These are phyloP conservation scores for Eueides isabella DNA, from an alignment of 1,140 invertebrate species.

Conservation along the genomic window DNA sequence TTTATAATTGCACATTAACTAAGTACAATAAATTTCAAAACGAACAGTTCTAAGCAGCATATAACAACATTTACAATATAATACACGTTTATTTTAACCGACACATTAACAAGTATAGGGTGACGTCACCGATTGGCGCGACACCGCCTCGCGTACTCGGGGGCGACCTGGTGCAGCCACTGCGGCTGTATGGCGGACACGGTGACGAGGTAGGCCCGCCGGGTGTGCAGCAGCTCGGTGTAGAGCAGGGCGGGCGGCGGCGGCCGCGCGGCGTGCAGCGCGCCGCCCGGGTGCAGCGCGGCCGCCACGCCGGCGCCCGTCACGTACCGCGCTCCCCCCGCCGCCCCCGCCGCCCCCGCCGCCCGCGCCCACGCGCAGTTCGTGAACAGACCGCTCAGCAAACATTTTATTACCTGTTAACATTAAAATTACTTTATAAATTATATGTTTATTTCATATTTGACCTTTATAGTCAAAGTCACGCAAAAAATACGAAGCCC, in stretches of 20 bases:
- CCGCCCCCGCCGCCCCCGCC: constrained; percentile 85
- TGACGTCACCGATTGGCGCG: constrained; percentile 56
- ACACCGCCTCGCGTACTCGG: constrained; percentile 60
- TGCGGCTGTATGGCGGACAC: constrained; percentile 88
- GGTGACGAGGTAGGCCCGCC: constrained; percentile 90
- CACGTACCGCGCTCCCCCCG: constrained; percentile 56
- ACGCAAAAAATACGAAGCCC: too few relatives aligned
- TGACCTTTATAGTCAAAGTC: too few relatives aligned
- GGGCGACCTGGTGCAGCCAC: constrained; percentile 84
- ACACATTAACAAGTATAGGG: not conserved
- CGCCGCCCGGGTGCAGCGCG: constrained; percentile 92
- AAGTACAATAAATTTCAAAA: too few relatives aligned
- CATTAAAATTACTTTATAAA: too few relatives aligned
- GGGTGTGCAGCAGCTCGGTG: constrained; percentile 94
- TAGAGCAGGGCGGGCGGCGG: constrained; percentile 92
- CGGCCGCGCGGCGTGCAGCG: constrained; percentile 85
- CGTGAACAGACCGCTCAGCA: constrained; percentile 92
- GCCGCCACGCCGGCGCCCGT: constrained; percentile 61
- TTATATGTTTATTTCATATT: too few relatives aligned
- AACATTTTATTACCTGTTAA: constrained; percentile 86
- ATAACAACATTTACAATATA: not conserved
- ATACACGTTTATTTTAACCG: not conserved
- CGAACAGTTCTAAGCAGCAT: too few relatives aligned
- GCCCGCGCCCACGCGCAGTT: constrained; percentile 94
- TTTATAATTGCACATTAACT: not conserved